Percentiles rank a stretch among this genome's conserved stretches.
phyloP scores from a whole-genome alignment of 2,888 invertebrate species.

The Abrostola triplasia region DNA sequence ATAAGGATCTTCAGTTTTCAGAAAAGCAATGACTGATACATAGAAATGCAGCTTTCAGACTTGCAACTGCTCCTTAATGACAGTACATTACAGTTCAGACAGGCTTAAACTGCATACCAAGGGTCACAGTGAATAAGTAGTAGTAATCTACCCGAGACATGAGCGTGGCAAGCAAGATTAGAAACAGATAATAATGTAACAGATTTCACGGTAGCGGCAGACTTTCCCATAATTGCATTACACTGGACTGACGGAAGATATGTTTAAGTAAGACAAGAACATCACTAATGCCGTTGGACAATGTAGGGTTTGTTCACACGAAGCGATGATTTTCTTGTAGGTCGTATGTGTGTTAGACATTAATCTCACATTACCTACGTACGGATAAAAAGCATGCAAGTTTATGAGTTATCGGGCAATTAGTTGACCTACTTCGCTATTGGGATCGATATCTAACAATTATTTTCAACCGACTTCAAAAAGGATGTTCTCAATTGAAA shows the following conservation, averaged over 20 bases:
- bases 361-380: too few relatives aligned
- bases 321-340: too few relatives aligned
- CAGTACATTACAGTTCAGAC: background rate
- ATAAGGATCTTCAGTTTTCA: too few relatives aligned
- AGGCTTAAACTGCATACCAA: background rate
- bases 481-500: too few relatives aligned
- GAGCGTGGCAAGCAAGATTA: background rate
- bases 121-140: background rate
- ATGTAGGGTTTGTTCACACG: too few relatives aligned
- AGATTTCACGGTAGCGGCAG: constrained; percentile 3
- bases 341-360: too few relatives aligned
- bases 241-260: background rate
- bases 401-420: too few relatives aligned
- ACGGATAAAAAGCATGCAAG: too few relatives aligned
- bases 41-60: background rate
- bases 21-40: background rate
- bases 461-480: too few relatives aligned
- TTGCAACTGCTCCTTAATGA: background rate
- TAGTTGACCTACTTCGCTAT: too few relatives aligned
- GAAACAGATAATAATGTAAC: constrained; percentile 6
- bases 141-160: background rate
- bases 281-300: too few relatives aligned
- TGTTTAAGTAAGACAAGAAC: background rate
- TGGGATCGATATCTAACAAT: too few relatives aligned
- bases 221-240: constrained; percentile 3